Base-by-base conservation (phyloP, 2,888 invertebrate genomes). In the Dromius quadrimaculatus region DNA sequence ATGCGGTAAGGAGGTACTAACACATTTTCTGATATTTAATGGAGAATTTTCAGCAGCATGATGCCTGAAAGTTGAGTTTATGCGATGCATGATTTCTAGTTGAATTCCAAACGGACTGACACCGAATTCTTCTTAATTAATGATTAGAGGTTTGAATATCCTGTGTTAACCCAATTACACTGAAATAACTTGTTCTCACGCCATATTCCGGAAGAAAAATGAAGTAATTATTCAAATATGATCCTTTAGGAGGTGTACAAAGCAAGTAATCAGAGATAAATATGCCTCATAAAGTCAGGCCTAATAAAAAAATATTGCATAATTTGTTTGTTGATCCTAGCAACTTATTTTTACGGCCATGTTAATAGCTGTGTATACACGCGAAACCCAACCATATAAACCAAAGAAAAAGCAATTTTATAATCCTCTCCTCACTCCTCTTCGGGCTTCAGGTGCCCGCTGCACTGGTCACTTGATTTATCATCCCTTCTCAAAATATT, bases 401-500 rank as follows among this genome's bases (percentile, higher is more conserved):
- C 50, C 50, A 23, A 54, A n/a, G 47, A 54, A 54, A 54, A 32
- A 28, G 50, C 28, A 23, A 54, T 23, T 54, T 54, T 54, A 54
- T 54, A 54, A n/a, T 54, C 50, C 13, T 6, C 9, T n/a, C 11
- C 45, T 15, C 19, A 45, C 47, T 20, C 47, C 47, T 13, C 11
- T 2, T 6, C 41, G 28, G 28, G 50, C 13, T 54, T 23, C 50
- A 54, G 50, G 50, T 54, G 50, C 28, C 50, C 50, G 13, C 17
- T 54, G 50, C 50, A 54, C 28, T 15, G 15, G 5, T 6, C 8
- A 28, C 28, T 54, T 54, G 50, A 54, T 54, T 54, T 54, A 54
- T 54, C 50, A 47, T 47, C n/a, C 13, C 22, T 50, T 23, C 28
- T 28, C 28, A 50, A 50, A 28, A 50, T 50, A 54, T 54, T 54